phyloP scores from a whole-genome alignment of 2,113 vertebrate genomes.

The Plotosus lineatus region DNA sequence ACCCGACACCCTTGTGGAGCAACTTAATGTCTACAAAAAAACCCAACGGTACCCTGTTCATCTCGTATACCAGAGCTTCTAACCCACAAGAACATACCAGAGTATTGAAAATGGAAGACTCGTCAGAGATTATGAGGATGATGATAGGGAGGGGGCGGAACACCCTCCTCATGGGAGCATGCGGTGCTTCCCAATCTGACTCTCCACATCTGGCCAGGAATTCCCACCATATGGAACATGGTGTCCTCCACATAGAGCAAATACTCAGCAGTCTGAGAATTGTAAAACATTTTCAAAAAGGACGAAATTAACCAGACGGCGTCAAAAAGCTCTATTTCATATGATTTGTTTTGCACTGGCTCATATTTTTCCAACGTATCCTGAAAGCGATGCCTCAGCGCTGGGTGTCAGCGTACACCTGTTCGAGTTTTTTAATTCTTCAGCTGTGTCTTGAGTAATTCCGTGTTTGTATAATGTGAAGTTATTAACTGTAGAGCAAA shows the following conservation, averaged over 20 bases:
- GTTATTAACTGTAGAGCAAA: background rate
- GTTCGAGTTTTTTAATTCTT: background rate
- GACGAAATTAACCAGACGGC: background rate
- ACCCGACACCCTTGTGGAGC: too few species aligned
- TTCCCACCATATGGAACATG: conserved; percentile 39
- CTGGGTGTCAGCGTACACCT: background rate
- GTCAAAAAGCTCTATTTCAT: background rate
- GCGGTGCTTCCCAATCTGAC: conserved; percentile 20
- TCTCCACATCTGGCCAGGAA: conserved; percentile 48
- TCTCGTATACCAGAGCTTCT: too few species aligned
- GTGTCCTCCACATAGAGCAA: conserved; percentile 24
- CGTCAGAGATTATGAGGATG: background rate
- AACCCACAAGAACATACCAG: background rate
- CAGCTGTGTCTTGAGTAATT: background rate
- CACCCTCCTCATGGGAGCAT: conserved; percentile 43
- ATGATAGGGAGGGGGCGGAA: background rate
- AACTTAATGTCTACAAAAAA: background rate
- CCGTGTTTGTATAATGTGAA: background rate
- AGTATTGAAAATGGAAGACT: background rate
- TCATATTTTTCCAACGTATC: background rate
- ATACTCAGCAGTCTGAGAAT: background rate
- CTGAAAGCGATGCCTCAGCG: background rate
- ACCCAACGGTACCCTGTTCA: too few species aligned
- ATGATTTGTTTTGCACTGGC: background rate
- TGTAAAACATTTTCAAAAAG: background rate